Evolutionary conservation across 2,113 vertebrate genomes (phyloP).

Genomic region (Perca fluviatilis): DNA sequence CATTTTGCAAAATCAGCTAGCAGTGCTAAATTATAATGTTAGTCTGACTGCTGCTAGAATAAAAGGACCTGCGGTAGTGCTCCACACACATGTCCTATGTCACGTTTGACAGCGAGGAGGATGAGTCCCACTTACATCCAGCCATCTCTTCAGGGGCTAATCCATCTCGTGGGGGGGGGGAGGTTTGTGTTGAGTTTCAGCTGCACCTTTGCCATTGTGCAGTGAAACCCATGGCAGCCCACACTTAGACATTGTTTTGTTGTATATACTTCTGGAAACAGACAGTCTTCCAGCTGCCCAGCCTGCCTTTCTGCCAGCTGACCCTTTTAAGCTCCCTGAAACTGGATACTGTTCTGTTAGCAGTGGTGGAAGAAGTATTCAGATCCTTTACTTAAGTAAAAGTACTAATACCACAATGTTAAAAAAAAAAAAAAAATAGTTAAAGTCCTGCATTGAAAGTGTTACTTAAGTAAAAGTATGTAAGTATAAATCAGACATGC

Average conservation of each 20-base stretch:
- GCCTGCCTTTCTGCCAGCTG: constrained; percentile 26
- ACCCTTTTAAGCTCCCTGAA: constrained; percentile 25
- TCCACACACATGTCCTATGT: constrained; percentile 1
- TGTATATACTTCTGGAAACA: constrained; percentile 66
- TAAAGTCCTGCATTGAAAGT: too few species aligned
- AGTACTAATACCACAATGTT: too few species aligned
- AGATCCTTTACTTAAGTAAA: too few species aligned
- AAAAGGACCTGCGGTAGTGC: too few species aligned
- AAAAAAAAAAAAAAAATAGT: too few species aligned
- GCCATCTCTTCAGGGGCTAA: constrained; percentile 7
- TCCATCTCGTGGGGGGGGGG: constrained; percentile 29
- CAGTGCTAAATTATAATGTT: too few species aligned
- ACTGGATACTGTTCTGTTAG: constrained; percentile 51
- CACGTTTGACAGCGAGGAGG: constrained; percentile 3
- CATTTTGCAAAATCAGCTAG: too few species aligned
- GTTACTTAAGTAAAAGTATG: too few species aligned
- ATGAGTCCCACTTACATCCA: constrained; percentile 17
- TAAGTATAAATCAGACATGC: too few species aligned
- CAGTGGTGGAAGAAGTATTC: too few species aligned
- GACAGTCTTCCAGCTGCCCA: constrained; percentile 50
- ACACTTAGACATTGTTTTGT: constrained; percentile 25
- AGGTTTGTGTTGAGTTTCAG: constrained; percentile 60
- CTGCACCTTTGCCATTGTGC: constrained; percentile 60
- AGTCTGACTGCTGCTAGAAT: too few species aligned
- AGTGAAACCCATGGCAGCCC: constrained; percentile 44